Percentiles rank a stretch among this genome's conserved stretches.
phyloP scores from a whole-genome alignment of 2,888 invertebrate genomes.

The Drosophila picticornis region DNA sequence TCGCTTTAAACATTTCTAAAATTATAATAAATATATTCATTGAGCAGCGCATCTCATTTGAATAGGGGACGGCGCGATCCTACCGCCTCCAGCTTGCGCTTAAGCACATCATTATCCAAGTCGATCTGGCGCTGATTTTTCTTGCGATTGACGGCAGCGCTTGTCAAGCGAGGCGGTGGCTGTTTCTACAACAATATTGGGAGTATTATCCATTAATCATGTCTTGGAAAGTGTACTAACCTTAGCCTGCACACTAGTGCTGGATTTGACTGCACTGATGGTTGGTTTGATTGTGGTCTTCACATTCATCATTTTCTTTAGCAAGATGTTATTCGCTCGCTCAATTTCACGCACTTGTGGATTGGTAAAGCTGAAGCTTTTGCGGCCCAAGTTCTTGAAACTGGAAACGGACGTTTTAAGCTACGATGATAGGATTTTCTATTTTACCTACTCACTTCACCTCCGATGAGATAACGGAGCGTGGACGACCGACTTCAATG shows the following conservation, averaged over 20 bases:
- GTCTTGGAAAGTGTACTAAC: constrained; percentile 9
- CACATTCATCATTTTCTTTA: constrained; percentile 87
- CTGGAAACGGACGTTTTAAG: constrained; percentile 22
- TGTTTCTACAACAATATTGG: constrained; percentile 24
- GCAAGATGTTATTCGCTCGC: constrained; percentile 87
- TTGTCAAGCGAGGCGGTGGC: constrained; percentile 61
- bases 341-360: constrained; percentile 88
- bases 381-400: constrained; percentile 73
- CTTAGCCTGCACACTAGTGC: constrained; percentile 27
- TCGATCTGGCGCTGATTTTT: constrained; percentile 87
- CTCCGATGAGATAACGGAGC: constrained; percentile 56
- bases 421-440: too few species aligned
- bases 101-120: constrained; percentile 87
- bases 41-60: constrained; percentile 55
- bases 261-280: constrained; percentile 27
- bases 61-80: constrained; percentile 65
- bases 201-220: too few species aligned
- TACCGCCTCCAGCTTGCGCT: constrained; percentile 84
- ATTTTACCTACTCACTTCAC: constrained; percentile 53
- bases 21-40: constrained; percentile 48
- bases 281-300: constrained; percentile 73
- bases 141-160: constrained; percentile 86
- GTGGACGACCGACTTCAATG: constrained; percentile 51
- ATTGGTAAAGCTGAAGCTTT: constrained; percentile 86
- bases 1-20: constrained; percentile 63